Evolutionary conservation across 2,888 invertebrate species (phyloP).

Genomic region (Drosophila kambysellisi): DNA sequence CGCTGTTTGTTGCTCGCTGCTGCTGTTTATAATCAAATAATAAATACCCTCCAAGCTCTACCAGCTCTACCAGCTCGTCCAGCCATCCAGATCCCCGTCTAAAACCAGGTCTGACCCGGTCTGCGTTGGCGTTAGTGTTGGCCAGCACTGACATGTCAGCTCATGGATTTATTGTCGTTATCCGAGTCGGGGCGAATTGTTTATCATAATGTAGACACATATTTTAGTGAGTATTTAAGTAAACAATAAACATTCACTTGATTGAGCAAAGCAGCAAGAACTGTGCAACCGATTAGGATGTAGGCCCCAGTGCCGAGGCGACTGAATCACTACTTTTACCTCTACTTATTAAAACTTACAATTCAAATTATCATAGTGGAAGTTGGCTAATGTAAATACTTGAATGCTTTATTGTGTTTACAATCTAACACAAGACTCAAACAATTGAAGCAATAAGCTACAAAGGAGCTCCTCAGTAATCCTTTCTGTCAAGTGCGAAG

Average conservation of each 20-base stretch:
- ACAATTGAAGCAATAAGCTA: background rate
- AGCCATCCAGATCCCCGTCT: constrained; percentile 27
- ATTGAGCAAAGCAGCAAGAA: constrained; percentile 33
- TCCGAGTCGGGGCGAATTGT: constrained; percentile 64
- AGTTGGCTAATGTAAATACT: background rate
- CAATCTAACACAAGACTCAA: background rate
- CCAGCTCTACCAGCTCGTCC: constrained; percentile 30
- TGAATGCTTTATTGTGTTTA: background rate
- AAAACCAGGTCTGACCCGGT: constrained; percentile 22
- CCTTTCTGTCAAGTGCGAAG: constrained; percentile 24
- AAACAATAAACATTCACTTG: constrained; percentile 60
- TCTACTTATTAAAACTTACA: background rate
- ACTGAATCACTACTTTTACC: background rate
- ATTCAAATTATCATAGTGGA: background rate
- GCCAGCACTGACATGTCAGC: constrained; percentile 41
- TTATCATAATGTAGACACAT: constrained; percentile 77
- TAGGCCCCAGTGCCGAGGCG: background rate
- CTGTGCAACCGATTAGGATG: constrained; percentile 5
- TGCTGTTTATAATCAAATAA: constrained; percentile 79
- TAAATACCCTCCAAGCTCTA: constrained; percentile 74
- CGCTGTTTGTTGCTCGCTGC: constrained; percentile 55
- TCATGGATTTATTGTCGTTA: constrained; percentile 72
- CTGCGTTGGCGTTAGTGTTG: constrained; percentile 64
- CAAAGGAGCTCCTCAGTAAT: background rate
- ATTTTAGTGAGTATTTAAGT: constrained; percentile 74